These are phyloP conservation scores for Idris sp. DNA, from an alignment of 1,140 invertebrate genomes.

Conservation along the genomic window DNA sequence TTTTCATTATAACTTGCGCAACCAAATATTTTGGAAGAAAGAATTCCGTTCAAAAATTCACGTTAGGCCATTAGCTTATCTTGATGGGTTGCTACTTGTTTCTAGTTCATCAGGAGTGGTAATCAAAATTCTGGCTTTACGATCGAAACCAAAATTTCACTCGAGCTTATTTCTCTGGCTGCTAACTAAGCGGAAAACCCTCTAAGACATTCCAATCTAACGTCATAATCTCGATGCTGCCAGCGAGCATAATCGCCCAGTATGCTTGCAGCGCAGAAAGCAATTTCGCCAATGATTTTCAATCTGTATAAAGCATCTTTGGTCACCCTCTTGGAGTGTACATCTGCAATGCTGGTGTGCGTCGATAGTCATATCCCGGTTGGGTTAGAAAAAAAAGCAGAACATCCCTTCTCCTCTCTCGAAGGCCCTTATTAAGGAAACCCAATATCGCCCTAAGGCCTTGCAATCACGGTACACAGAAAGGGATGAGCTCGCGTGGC, in stretches of 20 bases:
- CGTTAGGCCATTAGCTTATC: too few species aligned
- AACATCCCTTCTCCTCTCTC: slow-evolving; percentile 15
- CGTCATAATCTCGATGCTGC: slow-evolving; percentile 33
- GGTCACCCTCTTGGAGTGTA: slow-evolving; percentile 57
- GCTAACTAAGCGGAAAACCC: slow-evolving; percentile 5
- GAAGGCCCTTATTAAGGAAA: slow-evolving; percentile 57
- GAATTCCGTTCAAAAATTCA: too few species aligned
- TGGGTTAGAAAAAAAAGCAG: slow-evolving; percentile 37
- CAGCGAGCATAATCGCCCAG: slow-evolving; percentile 34
- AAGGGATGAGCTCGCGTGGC: slow-evolving; percentile 71
- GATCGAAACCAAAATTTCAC: too few species aligned
- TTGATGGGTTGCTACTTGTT: too few species aligned
- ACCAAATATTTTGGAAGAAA: too few species aligned
- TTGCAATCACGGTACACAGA: slow-evolving; percentile 75
- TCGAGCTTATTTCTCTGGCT: too few species aligned
- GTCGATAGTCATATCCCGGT: slow-evolving; percentile 38
- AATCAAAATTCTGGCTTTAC: too few species aligned
- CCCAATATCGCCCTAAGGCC: slow-evolving; percentile 74
- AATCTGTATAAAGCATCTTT: slow-evolving; percentile 45
- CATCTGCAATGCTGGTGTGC: slow-evolving; percentile 28
- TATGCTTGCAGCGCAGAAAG: slow-evolving; percentile 27
- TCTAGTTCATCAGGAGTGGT: too few species aligned
- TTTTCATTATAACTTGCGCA: slow-evolving; percentile 38
- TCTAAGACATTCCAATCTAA: slow-evolving; percentile 48
- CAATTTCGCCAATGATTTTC: slow-evolving; percentile 56